These are phyloP conservation scores for Macquaria australasica DNA, from an alignment of 2,113 vertebrate species.

Conservation along the genomic window DNA sequence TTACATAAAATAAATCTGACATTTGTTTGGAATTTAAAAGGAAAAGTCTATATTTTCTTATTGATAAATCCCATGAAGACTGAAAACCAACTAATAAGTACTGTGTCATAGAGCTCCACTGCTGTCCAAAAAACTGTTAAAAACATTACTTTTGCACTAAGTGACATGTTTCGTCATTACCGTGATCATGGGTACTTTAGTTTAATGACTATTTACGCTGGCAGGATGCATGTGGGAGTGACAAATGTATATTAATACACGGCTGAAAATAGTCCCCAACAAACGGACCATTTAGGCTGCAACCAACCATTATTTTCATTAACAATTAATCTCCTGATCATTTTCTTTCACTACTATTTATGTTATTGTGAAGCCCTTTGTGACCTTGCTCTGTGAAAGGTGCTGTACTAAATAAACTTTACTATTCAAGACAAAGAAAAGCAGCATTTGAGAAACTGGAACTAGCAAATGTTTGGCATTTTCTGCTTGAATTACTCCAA, in stretches of 20 bases:
- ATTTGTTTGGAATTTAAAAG: not conserved
- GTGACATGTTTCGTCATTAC: not conserved
- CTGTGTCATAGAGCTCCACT: not conserved
- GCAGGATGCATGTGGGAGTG: not conserved
- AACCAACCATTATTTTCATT: not conserved
- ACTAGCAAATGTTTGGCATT: not conserved
- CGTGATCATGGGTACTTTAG: not conserved
- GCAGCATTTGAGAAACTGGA: not conserved
- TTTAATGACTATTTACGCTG: not conserved
- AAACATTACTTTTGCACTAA: not conserved
- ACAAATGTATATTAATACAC: not conserved
- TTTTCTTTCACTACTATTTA: not conserved
- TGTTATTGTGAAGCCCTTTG: no score
- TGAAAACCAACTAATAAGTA: not conserved
- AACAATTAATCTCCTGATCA: not conserved
- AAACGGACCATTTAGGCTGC: not conserved
- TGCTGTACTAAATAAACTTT: no score
- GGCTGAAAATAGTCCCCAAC: not conserved
- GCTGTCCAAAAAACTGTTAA: not conserved
- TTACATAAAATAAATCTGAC: not conserved
- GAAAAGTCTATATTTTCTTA: not conserved
- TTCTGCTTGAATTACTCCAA: not conserved
- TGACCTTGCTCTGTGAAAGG: no score
- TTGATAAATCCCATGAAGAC: not conserved
- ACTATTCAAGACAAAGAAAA: not conserved